phyloP scores from a whole-genome alignment of 37 sponge, comb jelly and placozoan species.

The Petrosia ficiformis region DNA sequence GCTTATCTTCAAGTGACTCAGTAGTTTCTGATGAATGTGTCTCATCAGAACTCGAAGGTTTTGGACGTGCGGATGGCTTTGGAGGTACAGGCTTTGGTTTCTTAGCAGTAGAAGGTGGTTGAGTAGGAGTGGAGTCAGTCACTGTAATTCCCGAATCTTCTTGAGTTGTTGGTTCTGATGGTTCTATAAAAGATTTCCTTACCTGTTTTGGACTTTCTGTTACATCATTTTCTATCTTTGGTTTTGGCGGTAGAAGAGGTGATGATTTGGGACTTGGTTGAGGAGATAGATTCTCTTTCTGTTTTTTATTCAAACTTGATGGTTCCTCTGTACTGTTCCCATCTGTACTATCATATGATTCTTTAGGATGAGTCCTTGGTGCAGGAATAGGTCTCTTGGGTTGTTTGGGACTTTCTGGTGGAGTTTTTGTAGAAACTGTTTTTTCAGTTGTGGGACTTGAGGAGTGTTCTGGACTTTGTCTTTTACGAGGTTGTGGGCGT shows the following conservation, averaged over 20 bases:
- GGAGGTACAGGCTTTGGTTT: constrained; percentile 20
- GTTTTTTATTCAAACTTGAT: background rate
- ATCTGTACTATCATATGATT: background rate
- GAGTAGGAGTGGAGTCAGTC: background rate
- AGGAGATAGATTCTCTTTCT: background rate
- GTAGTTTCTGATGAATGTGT: background rate
- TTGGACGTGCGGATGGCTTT: constrained; percentile 1
- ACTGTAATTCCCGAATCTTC: too few relatives aligned
- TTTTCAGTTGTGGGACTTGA: background rate
- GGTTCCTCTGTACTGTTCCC: background rate
- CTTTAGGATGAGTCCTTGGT: constrained; percentile 1
- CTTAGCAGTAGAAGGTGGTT: background rate
- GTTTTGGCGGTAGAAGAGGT: background rate
- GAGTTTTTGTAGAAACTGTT: background rate
- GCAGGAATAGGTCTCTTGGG: constrained; percentile 13
- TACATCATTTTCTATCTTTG: background rate
- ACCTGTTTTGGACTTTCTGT: background rate
- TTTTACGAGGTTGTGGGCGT: constrained; percentile 3
- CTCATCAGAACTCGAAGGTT: background rate
- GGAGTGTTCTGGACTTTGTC: background rate
- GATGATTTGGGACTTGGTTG: background rate
- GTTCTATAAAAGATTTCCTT: background rate
- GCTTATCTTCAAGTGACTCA: background rate
- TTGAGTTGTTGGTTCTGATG: background rate
- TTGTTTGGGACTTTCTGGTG: background rate